phyloP scores from a whole-genome alignment of 2,888 invertebrate genomes.

The Chromoteleia sp. region DNA sequence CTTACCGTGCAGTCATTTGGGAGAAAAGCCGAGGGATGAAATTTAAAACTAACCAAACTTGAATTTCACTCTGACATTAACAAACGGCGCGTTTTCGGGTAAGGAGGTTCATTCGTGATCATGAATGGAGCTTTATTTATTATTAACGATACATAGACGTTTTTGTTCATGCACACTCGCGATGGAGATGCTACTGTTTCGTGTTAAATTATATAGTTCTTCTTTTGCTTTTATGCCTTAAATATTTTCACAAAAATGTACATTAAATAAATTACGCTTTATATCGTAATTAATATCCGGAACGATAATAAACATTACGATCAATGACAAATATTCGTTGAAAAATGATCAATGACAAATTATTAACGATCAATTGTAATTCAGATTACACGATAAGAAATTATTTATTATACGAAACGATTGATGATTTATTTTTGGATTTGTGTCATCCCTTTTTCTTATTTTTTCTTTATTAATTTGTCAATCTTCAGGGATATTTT shows the following conservation, averaged over 20 bases:
- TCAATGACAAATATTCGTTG: no score
- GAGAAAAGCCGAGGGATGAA: slow-evolving; percentile 60
- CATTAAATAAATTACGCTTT: not conserved
- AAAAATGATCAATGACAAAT: no score
- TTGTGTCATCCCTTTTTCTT: no score
- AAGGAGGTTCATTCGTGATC: slow-evolving; percentile 46
- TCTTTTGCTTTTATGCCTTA: not conserved
- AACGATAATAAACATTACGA: not conserved
- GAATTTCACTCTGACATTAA: slow-evolving; percentile 64
- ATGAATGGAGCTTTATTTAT: slow-evolving; percentile 53
- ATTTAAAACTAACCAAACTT: slow-evolving; percentile 66
- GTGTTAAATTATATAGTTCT: slow-evolving; percentile 10
- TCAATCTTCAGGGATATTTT: no score
- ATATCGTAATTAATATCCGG: not conserved
- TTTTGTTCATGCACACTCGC: slow-evolving; percentile 30
- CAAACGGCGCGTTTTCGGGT: slow-evolving; percentile 51
- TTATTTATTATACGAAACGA: no score
- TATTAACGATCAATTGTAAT: no score
- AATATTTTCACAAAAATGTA: not conserved
- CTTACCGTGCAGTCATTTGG: slow-evolving; percentile 64
- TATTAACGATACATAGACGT: slow-evolving; percentile 53
- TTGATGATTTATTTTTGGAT: no score
- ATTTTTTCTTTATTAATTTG: no score
- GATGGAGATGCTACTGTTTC: slow-evolving; percentile 4
- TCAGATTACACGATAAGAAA: no score